These are phyloP conservation scores for Eledone cirrhosa DNA, from an alignment of 2,888 invertebrate species.

Conservation along the genomic window DNA sequence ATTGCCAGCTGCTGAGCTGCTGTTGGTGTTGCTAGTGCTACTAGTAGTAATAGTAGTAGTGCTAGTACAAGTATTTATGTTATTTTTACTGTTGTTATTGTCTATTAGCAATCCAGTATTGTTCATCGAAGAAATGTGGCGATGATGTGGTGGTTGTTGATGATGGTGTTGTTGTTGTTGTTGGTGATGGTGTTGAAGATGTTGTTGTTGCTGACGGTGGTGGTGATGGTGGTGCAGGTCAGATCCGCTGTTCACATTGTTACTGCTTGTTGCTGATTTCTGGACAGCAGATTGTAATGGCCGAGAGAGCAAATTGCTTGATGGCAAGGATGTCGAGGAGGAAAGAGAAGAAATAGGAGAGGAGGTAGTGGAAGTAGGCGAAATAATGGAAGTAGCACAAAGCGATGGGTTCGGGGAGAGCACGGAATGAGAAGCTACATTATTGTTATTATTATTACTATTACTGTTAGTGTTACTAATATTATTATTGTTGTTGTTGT, in stretches of 20 bases:
- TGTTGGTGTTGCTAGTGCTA: background rate
- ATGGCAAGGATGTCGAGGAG: background rate
- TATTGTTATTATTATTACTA: too few species aligned
- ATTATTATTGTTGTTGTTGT: too few species aligned
- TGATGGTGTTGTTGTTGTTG: constrained; percentile 8
- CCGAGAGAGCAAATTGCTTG: too few species aligned
- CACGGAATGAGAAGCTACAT: background rate
- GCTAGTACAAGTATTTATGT: too few species aligned
- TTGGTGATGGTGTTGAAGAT: background rate
- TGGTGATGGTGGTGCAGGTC: too few species aligned
- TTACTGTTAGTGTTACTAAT: too few species aligned
- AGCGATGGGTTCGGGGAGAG: background rate
- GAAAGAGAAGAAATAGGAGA: constrained; percentile 3
- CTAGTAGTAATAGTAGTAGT: too few species aligned
- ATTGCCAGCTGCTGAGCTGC: background rate
- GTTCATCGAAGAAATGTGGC: background rate
- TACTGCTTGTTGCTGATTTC: too few species aligned
- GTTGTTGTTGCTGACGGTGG: background rate
- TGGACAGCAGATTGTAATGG: too few species aligned
- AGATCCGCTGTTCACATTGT: too few species aligned
- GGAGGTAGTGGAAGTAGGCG: constrained; percentile 18
- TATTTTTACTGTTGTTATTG: too few species aligned
- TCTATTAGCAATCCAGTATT: too few species aligned
- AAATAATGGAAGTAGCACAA: constrained; percentile 17
- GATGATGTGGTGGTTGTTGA: constrained; percentile 7